Percentiles rank a stretch among this genome's conserved stretches.
Evolutionary conservation across 2,888 invertebrate species (phyloP).

Genomic region (Mellilla xanthometata): DNA sequence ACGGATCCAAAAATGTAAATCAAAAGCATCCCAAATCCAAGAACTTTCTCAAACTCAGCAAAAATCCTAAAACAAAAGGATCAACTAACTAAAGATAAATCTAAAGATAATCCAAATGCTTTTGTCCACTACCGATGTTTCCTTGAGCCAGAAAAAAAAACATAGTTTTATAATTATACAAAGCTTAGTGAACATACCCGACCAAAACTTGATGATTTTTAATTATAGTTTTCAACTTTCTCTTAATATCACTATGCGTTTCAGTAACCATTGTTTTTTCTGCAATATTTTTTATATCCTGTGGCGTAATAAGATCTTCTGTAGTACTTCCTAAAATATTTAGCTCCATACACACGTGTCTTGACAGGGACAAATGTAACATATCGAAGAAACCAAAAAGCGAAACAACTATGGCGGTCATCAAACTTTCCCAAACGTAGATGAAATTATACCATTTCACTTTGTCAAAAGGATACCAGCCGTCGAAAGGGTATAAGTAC

Average conservation of each 20-base stretch:
- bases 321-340: conserved; percentile 53
- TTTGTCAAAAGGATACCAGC: conserved; percentile 72
- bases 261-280: conserved; percentile 23
- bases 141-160: too few relatives aligned
- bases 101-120: too few relatives aligned
- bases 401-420: conserved; percentile 58
- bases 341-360: conserved; percentile 64
- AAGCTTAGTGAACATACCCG: conserved; percentile 46
- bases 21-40: conserved; percentile 61
- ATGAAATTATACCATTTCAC: conserved; percentile 56
- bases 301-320: conserved; percentile 43
- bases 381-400: conserved; percentile 53
- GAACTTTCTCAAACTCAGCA: conserved; percentile 47
- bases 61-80: conserved; percentile 60
- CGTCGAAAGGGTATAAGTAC: conserved; percentile 63
- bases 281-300: conserved; percentile 43
- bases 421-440: conserved; percentile 63
- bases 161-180: too few relatives aligned
- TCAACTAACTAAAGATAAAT: too few relatives aligned
- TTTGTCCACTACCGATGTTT: too few relatives aligned
- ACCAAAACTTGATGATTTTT: conserved; percentile 50
- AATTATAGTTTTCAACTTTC: conserved; percentile 54
- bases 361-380: conserved; percentile 51
- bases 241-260: conserved; percentile 41
- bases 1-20: conserved; percentile 63